These are phyloP conservation scores for Heliconius himera DNA, from an alignment of 1,140 invertebrate species.

Conservation along the genomic window DNA sequence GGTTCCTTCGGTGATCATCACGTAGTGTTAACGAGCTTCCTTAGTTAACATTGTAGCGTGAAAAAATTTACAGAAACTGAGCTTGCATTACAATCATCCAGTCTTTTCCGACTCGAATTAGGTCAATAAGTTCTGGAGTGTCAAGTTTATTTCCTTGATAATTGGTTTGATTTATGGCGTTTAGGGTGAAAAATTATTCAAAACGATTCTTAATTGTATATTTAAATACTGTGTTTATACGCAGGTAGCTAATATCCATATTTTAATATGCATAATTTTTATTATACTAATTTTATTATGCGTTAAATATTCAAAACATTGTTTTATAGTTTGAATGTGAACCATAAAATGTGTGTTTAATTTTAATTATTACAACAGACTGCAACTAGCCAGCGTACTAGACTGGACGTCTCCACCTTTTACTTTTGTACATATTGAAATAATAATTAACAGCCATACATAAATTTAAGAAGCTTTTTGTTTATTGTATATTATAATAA, in stretches of 20 bases:
- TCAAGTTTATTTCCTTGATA: constrained; percentile 20
- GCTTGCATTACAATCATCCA: constrained; percentile 41
- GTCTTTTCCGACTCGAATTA: constrained; percentile 24
- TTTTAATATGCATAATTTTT: not conserved
- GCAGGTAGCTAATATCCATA: not conserved
- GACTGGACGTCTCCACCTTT: not conserved
- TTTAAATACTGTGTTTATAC: not conserved
- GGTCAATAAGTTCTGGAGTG: constrained; percentile 28
- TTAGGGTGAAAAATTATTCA: constrained; percentile 1
- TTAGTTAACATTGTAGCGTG: constrained; percentile 75
- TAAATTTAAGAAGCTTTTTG: not conserved
- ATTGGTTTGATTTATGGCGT: constrained; percentile 13
- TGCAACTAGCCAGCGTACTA: not conserved
- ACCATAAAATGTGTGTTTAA: not conserved
- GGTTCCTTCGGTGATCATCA: constrained; percentile 71
- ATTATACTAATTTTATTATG: not conserved
- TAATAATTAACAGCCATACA: not conserved
- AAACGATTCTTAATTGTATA: constrained; percentile 4
- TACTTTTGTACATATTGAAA: not conserved
- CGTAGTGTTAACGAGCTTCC: constrained; percentile 76
- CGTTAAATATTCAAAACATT: constrained; percentile 5
- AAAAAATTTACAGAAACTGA: constrained; percentile 59
- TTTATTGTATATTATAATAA: not conserved
- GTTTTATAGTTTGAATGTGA: not conserved
- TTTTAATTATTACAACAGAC: not conserved